These are phyloP conservation scores for Echinops telfairi DNA, from an alignment of 2,113 vertebrate species.

Conservation along the genomic window DNA sequence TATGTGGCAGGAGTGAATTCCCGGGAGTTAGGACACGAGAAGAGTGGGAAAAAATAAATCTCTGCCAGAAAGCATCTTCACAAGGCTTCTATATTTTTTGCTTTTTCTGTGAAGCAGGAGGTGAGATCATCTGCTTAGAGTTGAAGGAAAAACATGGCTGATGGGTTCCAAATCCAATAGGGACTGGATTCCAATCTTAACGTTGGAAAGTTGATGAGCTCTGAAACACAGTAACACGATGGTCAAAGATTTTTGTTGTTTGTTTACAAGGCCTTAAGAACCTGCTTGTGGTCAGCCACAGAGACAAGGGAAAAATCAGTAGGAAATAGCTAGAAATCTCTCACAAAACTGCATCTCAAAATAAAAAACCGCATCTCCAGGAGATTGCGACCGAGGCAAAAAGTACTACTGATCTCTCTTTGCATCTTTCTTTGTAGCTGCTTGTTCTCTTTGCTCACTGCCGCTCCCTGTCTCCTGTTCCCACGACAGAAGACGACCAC, in stretches of 20 bases:
- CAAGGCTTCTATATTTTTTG: background rate
- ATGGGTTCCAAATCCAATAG: background rate
- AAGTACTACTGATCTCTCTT: background rate
- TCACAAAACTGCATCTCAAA: background rate
- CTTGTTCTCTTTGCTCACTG: background rate
- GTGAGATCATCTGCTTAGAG: background rate
- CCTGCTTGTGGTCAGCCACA: background rate
- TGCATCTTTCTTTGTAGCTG: background rate
- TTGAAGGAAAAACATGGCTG: background rate
- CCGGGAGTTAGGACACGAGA: too few relatives aligned
- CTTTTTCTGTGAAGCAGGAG: background rate
- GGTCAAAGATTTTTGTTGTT: too few relatives aligned
- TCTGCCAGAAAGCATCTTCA: too few relatives aligned
- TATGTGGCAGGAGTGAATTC: too few relatives aligned
- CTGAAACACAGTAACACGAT: background rate
- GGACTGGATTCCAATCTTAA: background rate
- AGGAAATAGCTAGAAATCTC: background rate
- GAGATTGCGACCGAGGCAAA: background rate
- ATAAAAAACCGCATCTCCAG: background rate
- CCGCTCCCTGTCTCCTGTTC: background rate
- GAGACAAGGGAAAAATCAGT: background rate
- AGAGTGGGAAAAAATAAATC: too few relatives aligned
- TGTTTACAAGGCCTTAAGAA: background rate
- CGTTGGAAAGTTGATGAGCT: background rate
- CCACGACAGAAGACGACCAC: background rate